phyloP scores from a whole-genome alignment of 2,888 invertebrate genomes.

The Caenorhabditis sinica region DNA sequence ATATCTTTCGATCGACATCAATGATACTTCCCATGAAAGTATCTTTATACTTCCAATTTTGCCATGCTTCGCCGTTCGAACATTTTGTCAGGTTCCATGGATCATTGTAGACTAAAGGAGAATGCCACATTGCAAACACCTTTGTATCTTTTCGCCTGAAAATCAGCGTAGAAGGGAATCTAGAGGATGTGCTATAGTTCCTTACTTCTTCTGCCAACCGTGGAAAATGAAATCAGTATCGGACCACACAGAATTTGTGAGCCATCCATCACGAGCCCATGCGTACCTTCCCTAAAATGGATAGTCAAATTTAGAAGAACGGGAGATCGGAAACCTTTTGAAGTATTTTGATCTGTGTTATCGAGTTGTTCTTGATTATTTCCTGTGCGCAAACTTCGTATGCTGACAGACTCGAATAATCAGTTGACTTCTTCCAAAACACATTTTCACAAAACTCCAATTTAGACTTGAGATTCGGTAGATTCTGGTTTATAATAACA shows the following conservation, averaged over 20 bases:
- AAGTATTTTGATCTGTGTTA: slow-evolving; percentile 59
- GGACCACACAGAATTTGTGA: slow-evolving; percentile 70
- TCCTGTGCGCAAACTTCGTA: slow-evolving; percentile 75
- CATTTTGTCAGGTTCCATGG: slow-evolving; percentile 61
- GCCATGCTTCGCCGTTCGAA: slow-evolving; percentile 32
- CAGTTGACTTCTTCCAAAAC: slow-evolving; percentile 48
- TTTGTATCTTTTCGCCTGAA: slow-evolving; percentile 67
- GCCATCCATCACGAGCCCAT: slow-evolving; percentile 76
- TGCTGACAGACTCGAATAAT: slow-evolving; percentile 42
- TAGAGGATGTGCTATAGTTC: no score
- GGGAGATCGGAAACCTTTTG: slow-evolving; percentile 47
- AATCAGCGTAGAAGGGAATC: no score
- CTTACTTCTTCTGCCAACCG: slow-evolving; percentile 75
- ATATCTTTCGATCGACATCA: slow-evolving; percentile 44
- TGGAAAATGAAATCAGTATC: slow-evolving; percentile 72
- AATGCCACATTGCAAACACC: slow-evolving; percentile 71
- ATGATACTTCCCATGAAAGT: slow-evolving; percentile 53
- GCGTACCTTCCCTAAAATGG: slow-evolving; percentile 53
- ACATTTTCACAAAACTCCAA: slow-evolving; percentile 48
- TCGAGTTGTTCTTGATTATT: slow-evolving; percentile 63
- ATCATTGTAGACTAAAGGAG: slow-evolving; percentile 60
- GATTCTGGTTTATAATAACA: slow-evolving; percentile 61
- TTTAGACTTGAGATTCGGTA: slow-evolving; percentile 38
- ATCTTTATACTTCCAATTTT: slow-evolving; percentile 71
- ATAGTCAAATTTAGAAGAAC: background rate